These are phyloP conservation scores for Torymus aiolomorphi DNA, from an alignment of 2,888 invertebrate genomes.

Conservation along the genomic window DNA sequence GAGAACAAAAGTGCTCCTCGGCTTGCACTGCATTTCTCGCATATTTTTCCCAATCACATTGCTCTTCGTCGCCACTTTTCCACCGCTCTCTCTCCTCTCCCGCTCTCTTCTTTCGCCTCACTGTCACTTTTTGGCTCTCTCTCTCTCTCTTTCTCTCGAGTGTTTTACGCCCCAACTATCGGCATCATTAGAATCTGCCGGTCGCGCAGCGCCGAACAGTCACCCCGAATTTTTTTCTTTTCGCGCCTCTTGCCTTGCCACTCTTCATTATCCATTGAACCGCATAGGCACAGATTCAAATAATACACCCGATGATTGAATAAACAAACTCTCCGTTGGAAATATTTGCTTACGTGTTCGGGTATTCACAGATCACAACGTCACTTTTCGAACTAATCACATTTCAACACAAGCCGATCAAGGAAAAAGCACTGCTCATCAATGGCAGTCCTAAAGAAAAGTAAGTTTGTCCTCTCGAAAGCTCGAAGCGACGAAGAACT, in stretches of 20 bases:
- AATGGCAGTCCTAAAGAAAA: no score
- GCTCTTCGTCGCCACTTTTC: slow-evolving; percentile 44
- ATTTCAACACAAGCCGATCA: no score
- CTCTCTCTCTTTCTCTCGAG: neutral
- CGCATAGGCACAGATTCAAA: neutral
- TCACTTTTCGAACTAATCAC: no score
- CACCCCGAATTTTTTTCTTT: neutral
- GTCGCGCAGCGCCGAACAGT: neutral
- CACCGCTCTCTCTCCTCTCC: no score
- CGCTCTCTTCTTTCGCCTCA: no score
- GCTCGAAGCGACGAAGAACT: no score
- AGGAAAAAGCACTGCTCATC: no score
- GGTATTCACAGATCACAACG: no score
- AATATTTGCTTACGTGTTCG: no score
- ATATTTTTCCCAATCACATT: slow-evolving; percentile 68
- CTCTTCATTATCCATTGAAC: neutral
- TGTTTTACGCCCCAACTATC: neutral
- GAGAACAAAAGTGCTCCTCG: slow-evolving; percentile 55
- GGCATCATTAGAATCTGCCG: slow-evolving; percentile 3
- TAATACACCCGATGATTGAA: no score
- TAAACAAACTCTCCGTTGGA: no score
- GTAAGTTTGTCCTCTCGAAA: no score
- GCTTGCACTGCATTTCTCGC: slow-evolving; percentile 65
- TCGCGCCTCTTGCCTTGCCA: neutral
- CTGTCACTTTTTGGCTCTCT: neutral